A percentile compares a stretch with the other conserved stretches of the same genome.
phyloP scores from a whole-genome alignment of 2,888 invertebrate species.

The Cerceris rybyensis region DNA sequence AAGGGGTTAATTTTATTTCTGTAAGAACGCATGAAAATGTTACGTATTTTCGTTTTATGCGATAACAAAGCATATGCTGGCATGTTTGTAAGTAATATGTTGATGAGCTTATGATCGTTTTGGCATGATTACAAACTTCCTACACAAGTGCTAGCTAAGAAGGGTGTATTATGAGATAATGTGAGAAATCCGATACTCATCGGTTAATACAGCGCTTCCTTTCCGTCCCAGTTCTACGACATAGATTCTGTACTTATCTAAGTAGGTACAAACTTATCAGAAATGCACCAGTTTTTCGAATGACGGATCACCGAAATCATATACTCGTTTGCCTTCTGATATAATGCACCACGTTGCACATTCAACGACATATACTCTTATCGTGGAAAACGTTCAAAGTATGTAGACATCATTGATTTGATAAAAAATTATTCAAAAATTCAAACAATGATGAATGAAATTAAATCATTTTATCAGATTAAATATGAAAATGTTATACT shows the following conservation, averaged over 20 bases:
- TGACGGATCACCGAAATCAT: constrained; percentile 42
- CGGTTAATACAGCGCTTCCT: constrained; percentile 24
- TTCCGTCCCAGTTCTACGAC: constrained; percentile 43
- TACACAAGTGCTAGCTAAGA: neutral
- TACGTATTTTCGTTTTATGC: neutral
- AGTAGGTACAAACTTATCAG: constrained; percentile 19
- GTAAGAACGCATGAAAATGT: neutral
- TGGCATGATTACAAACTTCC: neutral
- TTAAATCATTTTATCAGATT: too few species aligned
- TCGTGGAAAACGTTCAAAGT: too few species aligned
- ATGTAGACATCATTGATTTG: too few species aligned
- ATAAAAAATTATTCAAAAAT: too few species aligned
- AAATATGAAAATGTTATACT: too few species aligned
- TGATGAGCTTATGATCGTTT: neutral
- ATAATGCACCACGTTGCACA: constrained; percentile 7
- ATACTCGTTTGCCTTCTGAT: constrained; percentile 29
- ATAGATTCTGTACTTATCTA: constrained; percentile 9
- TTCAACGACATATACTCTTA: too few species aligned
- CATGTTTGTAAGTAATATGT: neutral
- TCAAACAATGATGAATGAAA: too few species aligned
- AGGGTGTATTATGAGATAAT: constrained; percentile 11
- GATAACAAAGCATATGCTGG: neutral
- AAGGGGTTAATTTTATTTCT: neutral
- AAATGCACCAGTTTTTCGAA: constrained; percentile 44
- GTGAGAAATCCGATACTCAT: constrained; percentile 18